phyloP scores from a whole-genome alignment of 2,113 vertebrate species.

The Leuciscus idus region DNA sequence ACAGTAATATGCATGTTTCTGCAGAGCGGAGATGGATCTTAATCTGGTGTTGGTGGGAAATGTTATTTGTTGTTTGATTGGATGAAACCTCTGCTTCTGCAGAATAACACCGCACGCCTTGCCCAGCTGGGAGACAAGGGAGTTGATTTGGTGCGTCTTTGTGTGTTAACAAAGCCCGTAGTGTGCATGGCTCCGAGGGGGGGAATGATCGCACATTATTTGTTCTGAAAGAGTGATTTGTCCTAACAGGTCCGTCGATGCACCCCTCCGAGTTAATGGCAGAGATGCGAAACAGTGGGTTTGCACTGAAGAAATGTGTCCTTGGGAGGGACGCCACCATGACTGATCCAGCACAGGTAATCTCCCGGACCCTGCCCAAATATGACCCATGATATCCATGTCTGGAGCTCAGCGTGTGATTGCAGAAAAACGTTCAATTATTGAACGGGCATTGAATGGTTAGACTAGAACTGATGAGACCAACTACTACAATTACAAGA shows the following conservation, averaged over 20 bases:
- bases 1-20: conserved; percentile 74
- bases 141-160: conserved; percentile 97
- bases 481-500: conserved; percentile 49
- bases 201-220: conserved; percentile 88
- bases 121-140: conserved; percentile 98
- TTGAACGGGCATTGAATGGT: conserved; percentile 46
- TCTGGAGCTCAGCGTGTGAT: conserved; percentile 74
- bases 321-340: conserved; percentile 94
- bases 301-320: conserved; percentile 99
- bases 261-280: conserved; percentile 99
- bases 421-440: conserved; percentile 80
- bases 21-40: conserved; percentile 84
- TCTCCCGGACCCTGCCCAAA: conserved; percentile 78
- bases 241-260: conserved; percentile 98
- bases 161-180: conserved; percentile 96
- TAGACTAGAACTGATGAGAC: conserved; percentile 57
- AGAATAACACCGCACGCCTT: conserved; percentile 98
- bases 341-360: conserved; percentile 98
- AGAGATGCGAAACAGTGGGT: conserved; percentile 99
- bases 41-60: conserved; percentile 85
- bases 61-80: conserved; percentile 95
- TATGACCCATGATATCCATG: conserved; percentile 82
- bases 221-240: conserved; percentile 95
- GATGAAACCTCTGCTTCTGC: conserved; percentile 91
- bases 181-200: conserved; percentile 91